These are phyloP conservation scores for Phalacrocorax carbo DNA, from an alignment of 2,113 vertebrate genomes.

Conservation along the genomic window DNA sequence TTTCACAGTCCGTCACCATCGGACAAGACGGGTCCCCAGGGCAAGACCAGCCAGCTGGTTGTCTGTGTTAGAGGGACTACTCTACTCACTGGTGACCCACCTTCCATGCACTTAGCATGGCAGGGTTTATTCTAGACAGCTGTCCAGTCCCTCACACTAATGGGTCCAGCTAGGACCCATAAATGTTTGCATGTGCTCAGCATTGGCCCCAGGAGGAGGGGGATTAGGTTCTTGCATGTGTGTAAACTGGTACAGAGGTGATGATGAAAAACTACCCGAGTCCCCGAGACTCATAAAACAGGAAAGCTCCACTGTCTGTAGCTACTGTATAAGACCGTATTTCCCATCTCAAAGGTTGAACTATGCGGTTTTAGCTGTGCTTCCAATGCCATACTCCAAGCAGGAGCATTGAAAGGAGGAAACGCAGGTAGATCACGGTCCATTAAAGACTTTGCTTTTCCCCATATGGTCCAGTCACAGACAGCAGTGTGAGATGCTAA, in stretches of 20 bases:
- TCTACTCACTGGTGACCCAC: neutral
- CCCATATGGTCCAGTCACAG: accelerated
- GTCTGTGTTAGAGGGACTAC: too few species aligned
- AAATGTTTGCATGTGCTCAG: neutral
- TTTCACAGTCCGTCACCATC: accelerated
- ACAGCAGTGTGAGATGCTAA: neutral
- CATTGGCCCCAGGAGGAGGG: neutral
- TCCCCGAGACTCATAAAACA: neutral
- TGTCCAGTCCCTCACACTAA: neutral
- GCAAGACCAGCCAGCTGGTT: neutral
- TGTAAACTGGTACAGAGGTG: neutral
- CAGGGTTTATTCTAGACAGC: neutral
- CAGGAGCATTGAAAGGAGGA: neutral
- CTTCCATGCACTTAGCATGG: accelerated
- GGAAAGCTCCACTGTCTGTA: neutral
- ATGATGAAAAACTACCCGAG: neutral
- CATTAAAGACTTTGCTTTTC: neutral
- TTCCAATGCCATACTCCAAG: neutral
- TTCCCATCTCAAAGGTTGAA: neutral
- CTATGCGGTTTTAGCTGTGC: neutral
- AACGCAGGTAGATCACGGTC: neutral
- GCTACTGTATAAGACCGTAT: neutral
- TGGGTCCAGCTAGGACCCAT: neutral
- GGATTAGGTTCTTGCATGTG: accelerated
- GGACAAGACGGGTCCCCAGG: neutral